Evolutionary conservation across 2,888 invertebrate species (phyloP).

Genomic region (Cerastis rubricosa): DNA sequence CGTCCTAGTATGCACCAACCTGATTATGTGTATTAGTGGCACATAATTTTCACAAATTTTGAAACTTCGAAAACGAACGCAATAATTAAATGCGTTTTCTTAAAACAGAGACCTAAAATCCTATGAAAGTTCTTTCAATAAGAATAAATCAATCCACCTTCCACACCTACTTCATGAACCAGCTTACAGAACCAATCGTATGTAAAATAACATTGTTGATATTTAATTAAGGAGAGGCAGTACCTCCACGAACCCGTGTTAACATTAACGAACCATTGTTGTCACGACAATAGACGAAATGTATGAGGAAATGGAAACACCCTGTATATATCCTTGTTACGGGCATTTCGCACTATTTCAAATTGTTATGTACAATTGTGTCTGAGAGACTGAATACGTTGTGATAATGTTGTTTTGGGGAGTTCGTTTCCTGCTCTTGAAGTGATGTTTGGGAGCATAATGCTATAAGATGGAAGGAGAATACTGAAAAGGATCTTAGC

Average conservation of each 20-base stretch:
- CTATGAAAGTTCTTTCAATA: not conserved
- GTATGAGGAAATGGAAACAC: constrained; percentile 72
- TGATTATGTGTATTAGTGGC: not conserved
- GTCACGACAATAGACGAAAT: constrained; percentile 73
- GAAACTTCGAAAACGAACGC: not conserved
- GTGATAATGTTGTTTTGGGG: constrained; percentile 37
- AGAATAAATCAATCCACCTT: not conserved
- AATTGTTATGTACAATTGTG: constrained; percentile 46
- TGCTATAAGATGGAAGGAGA: not conserved
- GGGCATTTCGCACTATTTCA: constrained; percentile 49
- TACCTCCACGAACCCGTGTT: constrained; percentile 52
- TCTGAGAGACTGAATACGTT: constrained; percentile 27
- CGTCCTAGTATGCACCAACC: no score
- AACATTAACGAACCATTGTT: constrained; percentile 80
- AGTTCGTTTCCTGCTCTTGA: constrained; percentile 37
- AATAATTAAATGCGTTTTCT: not conserved
- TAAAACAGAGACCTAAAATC: not conserved
- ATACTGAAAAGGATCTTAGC: not conserved
- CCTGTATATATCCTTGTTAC: constrained; percentile 60
- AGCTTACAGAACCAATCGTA: constrained; percentile 7
- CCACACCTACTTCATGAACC: not conserved
- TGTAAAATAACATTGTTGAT: constrained; percentile 51
- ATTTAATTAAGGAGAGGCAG: constrained; percentile 53
- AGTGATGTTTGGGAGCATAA: constrained; percentile 4
- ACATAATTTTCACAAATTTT: not conserved